Percentiles rank a stretch among this genome's conserved stretches.
Conservation (phyloP, 1,140 invertebrate species). For the Pachypsylla venusta region DNA sequence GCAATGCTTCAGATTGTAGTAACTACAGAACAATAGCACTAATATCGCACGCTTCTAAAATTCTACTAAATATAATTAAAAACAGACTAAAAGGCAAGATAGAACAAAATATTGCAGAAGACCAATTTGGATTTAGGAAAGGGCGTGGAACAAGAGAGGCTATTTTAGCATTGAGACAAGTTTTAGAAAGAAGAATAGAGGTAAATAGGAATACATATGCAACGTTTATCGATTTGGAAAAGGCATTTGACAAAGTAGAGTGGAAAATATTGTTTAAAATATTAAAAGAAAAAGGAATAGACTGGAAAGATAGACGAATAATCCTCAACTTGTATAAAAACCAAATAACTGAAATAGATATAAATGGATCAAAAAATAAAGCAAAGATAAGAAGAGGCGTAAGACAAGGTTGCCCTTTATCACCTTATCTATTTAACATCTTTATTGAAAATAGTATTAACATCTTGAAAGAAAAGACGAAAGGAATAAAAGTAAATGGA, state of each 20-base stretch:
- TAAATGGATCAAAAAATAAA: conserved; percentile 4
- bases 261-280: conserved; percentile 12
- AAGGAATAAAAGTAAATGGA: conserved; percentile 1
- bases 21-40: conserved; percentile 18
- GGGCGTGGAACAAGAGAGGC: conserved; percentile 12
- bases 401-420: conserved; percentile 11
- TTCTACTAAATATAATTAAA: conserved; percentile 14
- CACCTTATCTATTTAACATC: conserved; percentile 8
- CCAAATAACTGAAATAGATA: conserved; percentile 10
- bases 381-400: conserved; percentile 11
- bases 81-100: conserved; percentile 9
- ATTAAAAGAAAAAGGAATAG: conserved; percentile 13
- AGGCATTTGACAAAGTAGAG: conserved; percentile 12
- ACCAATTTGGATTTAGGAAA: conserved; percentile 15
- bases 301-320: conserved; percentile 7
- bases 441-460: conserved; percentile 12
- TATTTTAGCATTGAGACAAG: conserved; percentile 11
- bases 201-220: conserved; percentile 12
- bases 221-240: conserved; percentile 11
- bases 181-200: conserved; percentile 12
- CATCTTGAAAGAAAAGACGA: conserved; percentile 7
- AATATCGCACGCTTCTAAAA: conserved; percentile 11
- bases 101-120: conserved; percentile 10
- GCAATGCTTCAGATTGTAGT: conserved; percentile 16
- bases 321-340: conserved; percentile 10